Conservation (phyloP, 2,797 vertebrate species). For the Hemitrygon akajei region DNA sequence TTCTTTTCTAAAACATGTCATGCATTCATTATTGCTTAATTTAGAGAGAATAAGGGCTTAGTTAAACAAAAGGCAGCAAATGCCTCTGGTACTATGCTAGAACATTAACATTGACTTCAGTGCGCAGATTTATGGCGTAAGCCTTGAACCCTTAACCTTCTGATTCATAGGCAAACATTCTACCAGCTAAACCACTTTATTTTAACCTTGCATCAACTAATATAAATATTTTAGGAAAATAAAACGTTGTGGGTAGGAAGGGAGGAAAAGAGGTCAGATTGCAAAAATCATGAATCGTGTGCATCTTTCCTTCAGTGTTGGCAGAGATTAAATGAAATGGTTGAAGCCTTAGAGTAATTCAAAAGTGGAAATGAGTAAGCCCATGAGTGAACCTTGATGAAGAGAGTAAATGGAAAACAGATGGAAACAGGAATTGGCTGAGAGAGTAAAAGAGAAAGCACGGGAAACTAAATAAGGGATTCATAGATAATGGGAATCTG, state of each 20-base stretch:
- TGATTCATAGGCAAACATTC: no score
- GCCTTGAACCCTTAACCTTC: no score
- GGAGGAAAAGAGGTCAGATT: not conserved
- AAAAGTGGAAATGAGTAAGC: constrained; percentile 26
- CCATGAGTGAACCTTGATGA: constrained; percentile 10
- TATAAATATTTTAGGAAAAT: not conserved
- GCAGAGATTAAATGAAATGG: constrained; percentile 11
- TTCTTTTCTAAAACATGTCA: no score
- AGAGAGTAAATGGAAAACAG: constrained; percentile 14
- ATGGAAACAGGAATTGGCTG: not conserved
- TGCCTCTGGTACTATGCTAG: no score
- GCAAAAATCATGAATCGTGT: not conserved
- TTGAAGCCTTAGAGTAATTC: not conserved
- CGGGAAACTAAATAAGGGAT: not conserved
- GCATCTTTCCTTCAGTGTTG: not conserved
- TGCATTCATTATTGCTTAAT: no score
- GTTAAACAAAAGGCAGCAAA: no score
- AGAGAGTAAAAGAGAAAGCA: not conserved
- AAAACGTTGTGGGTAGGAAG: not conserved
- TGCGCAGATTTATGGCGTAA: no score
- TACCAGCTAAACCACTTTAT: not conserved
- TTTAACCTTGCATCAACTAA: not conserved
- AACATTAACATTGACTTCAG: no score
- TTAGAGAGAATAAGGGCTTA: no score
- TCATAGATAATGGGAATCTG: not conserved